Evolutionary conservation across 2,113 vertebrate genomes (phyloP).

Genomic region (Apodemus speciosus): DNA sequence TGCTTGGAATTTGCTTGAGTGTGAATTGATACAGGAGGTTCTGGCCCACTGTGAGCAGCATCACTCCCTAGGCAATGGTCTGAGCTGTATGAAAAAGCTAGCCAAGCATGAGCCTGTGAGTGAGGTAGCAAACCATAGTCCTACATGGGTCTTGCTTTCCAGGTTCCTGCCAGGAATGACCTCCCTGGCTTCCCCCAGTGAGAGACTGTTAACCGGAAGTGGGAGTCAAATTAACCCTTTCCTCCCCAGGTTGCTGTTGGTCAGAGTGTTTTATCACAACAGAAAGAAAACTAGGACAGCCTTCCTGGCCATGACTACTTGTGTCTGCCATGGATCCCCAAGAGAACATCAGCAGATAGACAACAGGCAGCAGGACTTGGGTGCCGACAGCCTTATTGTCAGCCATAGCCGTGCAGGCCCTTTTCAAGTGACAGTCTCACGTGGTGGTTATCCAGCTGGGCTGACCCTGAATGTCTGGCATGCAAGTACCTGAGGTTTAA

Average conservation of each 20-base stretch:
- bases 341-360: neutral
- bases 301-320: neutral
- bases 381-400: accelerated
- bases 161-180: neutral
- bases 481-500: neutral
- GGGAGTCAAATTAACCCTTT: neutral
- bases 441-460: neutral
- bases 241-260: neutral
- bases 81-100: too few relatives aligned
- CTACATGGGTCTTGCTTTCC: neutral
- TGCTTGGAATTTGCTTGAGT: neutral
- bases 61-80: neutral
- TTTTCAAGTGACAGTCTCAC: neutral
- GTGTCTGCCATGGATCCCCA: neutral
- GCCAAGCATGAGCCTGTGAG: neutral
- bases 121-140: neutral
- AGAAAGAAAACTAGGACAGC: neutral
- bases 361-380: neutral
- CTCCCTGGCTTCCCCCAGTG: too few relatives aligned
- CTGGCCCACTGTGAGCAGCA: neutral
- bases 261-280: neutral
- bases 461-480: neutral
- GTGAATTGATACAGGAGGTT: neutral
- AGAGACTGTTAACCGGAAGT: neutral
- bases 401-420: neutral